Evolutionary conservation across 2,113 vertebrate genomes (phyloP).

Genomic region (Mugil cephalus): DNA sequence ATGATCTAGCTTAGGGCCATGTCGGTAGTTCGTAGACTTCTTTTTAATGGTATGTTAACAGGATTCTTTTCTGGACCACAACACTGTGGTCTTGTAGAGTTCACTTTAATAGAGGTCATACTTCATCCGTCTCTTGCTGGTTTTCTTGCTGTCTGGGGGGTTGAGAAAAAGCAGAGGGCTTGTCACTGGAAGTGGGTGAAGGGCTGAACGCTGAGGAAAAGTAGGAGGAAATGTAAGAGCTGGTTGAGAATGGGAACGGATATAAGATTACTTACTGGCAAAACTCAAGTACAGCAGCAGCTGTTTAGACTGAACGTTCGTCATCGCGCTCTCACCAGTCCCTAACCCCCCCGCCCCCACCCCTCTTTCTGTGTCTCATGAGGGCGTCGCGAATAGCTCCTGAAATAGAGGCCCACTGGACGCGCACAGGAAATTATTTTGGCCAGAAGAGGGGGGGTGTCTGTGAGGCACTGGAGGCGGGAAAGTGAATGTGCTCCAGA

Average conservation of each 20-base stretch:
- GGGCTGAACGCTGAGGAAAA: slow-evolving; percentile 18
- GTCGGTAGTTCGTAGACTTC: background rate
- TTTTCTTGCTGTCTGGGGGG: slow-evolving; percentile 26
- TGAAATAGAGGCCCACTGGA: slow-evolving; percentile 70
- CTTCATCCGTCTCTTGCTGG: background rate
- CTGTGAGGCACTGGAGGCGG: too few species aligned
- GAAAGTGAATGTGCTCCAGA: slow-evolving; percentile 50
- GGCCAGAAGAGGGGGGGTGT: slow-evolving; percentile 33
- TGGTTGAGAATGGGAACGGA: slow-evolving; percentile 32
- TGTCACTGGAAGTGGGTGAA: slow-evolving; percentile 52
- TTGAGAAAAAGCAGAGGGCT: slow-evolving; percentile 28
- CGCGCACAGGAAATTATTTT: slow-evolving; percentile 52
- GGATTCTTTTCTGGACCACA: slow-evolving; percentile 15
- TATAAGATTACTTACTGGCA: slow-evolving; percentile 68
- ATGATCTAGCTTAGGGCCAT: background rate
- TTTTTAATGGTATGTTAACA: too few species aligned
- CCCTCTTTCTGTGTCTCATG: slow-evolving; percentile 35
- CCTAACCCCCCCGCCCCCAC: slow-evolving; percentile 4
- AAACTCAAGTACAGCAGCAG: slow-evolving; percentile 66
- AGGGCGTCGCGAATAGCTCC: slow-evolving; percentile 58
- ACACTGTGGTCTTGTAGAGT: background rate
- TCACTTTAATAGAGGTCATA: slow-evolving; percentile 9
- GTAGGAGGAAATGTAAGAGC: slow-evolving; percentile 34
- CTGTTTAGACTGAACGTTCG: slow-evolving; percentile 69
- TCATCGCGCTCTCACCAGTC: slow-evolving; percentile 44